Evolutionary conservation across 2,113 vertebrate species (phyloP).

Genomic region (Fulica atra): DNA sequence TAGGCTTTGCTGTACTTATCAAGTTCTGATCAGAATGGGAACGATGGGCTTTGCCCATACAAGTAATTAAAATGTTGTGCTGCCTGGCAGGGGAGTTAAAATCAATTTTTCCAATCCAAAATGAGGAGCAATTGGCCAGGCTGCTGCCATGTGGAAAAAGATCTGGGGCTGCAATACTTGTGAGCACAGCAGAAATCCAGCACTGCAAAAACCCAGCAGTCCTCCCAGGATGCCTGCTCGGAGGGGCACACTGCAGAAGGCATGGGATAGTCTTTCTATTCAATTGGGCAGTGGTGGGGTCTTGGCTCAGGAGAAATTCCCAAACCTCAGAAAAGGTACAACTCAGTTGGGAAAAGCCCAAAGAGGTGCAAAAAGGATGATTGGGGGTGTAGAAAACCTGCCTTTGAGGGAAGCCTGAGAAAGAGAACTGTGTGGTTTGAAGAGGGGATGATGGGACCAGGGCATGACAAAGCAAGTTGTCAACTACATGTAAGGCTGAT

Average conservation of each 20-base stretch:
- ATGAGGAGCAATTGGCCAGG: constrained; percentile 8
- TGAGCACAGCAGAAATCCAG: not conserved
- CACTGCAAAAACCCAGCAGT: not conserved
- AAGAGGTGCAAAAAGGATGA: not conserved
- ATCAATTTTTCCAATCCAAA: constrained; percentile 50
- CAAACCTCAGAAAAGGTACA: not conserved
- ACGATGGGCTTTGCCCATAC: constrained; percentile 33
- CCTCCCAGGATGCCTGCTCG: not conserved
- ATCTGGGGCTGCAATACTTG: not conserved
- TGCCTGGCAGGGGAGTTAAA: constrained; percentile 55
- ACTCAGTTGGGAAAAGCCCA: not conserved
- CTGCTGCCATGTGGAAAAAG: not conserved
- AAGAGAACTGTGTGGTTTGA: not conserved
- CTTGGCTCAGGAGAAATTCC: not conserved
- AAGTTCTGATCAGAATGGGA: constrained; percentile 52
- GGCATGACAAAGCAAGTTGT: not conserved
- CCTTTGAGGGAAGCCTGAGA: not conserved
- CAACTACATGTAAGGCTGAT: not conserved
- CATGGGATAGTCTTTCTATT: not conserved
- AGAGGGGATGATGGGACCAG: not conserved
- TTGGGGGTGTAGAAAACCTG: not conserved
- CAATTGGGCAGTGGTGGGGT: not conserved
- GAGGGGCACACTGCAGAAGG: not conserved
- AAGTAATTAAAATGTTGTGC: constrained; percentile 63
- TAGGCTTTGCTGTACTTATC: constrained; percentile 54